These are phyloP conservation scores for Linepithema humile DNA, from an alignment of 1,140 invertebrate genomes.

Conservation along the genomic window DNA sequence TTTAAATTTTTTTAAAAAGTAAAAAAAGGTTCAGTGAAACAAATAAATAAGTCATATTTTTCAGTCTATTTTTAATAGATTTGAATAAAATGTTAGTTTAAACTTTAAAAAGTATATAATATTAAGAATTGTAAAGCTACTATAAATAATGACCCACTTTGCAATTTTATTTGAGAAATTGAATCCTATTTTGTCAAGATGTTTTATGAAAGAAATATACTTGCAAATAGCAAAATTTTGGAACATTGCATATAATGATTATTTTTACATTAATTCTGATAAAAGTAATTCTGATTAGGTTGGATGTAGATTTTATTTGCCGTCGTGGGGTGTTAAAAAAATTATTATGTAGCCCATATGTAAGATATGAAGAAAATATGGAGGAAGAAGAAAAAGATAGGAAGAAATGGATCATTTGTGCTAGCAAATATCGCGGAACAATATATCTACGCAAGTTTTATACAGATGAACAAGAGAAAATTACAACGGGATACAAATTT, in stretches of 20 bases:
- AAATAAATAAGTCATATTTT: too few relatives aligned
- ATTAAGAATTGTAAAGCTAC: too few relatives aligned
- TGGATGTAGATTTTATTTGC: constrained; percentile 87
- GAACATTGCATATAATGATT: not conserved
- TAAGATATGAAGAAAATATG: constrained; percentile 85
- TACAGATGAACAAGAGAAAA: constrained; percentile 86
- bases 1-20: too few relatives aligned
- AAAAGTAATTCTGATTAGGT: constrained; percentile 67
- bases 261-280: not conserved
- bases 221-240: not conserved
- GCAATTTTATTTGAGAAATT: too few relatives aligned
- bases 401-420: constrained; percentile 90
- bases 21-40: too few relatives aligned
- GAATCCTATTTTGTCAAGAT: too few relatives aligned
- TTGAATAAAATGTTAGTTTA: too few relatives aligned
- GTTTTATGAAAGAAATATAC: too few relatives aligned
- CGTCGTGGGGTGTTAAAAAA: constrained; percentile 89
- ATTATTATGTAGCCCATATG: constrained; percentile 89
- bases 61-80: too few relatives aligned
- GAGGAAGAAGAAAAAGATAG: too few relatives aligned
- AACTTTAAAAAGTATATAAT: too few relatives aligned
- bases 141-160: too few relatives aligned
- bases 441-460: constrained; percentile 90
- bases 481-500: constrained; percentile 90
- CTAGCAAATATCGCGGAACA: constrained; percentile 87